Conservation (phyloP, 2,888 invertebrate genomes). For the Watsonalla cultraria region DNA sequence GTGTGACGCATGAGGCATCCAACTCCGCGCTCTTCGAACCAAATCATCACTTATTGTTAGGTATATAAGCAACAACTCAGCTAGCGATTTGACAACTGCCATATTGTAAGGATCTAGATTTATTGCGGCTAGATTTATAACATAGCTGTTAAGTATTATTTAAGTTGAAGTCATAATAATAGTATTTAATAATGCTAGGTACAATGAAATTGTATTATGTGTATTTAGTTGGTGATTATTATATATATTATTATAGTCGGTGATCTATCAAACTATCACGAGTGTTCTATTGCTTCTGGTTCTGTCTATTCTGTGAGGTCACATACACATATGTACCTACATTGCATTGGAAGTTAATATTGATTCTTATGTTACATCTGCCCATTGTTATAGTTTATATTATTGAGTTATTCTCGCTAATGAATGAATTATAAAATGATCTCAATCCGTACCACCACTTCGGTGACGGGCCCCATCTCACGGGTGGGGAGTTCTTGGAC, state of each 20-base stretch:
- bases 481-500: not conserved
- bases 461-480: not conserved
- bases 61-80: conserved; percentile 60
- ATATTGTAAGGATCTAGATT: conserved; percentile 72
- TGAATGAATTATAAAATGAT: not conserved
- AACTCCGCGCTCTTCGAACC: conserved; percentile 52
- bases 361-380: not conserved
- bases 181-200: conserved; percentile 73
- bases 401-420: not conserved
- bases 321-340: not conserved
- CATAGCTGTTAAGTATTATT: conserved; percentile 43
- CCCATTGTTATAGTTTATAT: not conserved
- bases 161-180: conserved; percentile 76
- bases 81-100: conserved; percentile 77
- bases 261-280: not conserved
- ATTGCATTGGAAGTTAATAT: not conserved
- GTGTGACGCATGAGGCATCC: conserved; percentile 38
- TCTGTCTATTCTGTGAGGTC: not conserved
- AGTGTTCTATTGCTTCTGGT: not conserved
- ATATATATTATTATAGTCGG: not conserved
- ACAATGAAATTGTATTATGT: conserved; percentile 48
- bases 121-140: conserved; percentile 48
- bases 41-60: conserved; percentile 44
- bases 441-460: not conserved
- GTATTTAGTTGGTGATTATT: conserved; percentile 6